A percentile compares a stretch with the other conserved stretches of the same genome.
phyloP scores from a whole-genome alignment of 1,140 invertebrate genomes.

The Drosophila mauritiana region DNA sequence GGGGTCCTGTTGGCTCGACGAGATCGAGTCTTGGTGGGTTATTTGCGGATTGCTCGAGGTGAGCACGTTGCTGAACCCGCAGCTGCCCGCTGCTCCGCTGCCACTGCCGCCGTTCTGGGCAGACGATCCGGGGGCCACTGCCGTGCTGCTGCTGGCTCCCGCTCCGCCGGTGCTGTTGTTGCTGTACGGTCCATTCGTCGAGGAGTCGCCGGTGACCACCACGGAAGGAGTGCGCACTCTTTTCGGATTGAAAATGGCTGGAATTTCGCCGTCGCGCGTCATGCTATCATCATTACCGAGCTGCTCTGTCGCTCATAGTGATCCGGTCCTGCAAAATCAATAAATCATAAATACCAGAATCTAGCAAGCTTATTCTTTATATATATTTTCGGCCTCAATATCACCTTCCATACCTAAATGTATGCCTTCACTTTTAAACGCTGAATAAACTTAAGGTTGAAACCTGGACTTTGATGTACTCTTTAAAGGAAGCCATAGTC shows the following conservation, averaged over 20 bases:
- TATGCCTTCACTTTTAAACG: too few relatives aligned
- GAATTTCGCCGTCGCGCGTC: constrained; percentile 88
- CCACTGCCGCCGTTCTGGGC: constrained; percentile 26
- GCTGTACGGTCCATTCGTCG: constrained; percentile 85
- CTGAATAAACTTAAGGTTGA: too few relatives aligned
- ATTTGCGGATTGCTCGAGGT: constrained; percentile 84
- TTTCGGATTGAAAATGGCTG: constrained; percentile 91
- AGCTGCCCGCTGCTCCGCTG: constrained; percentile 37
- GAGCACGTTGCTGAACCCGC: constrained; percentile 82
- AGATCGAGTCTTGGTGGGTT: constrained; percentile 86
- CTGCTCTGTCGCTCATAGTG: constrained; percentile 61
- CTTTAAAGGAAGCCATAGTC: constrained; percentile 1
- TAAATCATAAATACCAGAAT: neutral
- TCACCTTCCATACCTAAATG: neutral
- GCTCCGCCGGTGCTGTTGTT: constrained; percentile 39
- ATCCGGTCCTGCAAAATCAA: constrained; percentile 10
- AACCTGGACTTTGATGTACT: too few relatives aligned
- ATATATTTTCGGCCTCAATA: neutral
- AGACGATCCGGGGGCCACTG: constrained; percentile 7
- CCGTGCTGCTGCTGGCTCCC: constrained; percentile 45
- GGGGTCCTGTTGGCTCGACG: constrained; percentile 86
- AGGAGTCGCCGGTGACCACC: constrained; percentile 88
- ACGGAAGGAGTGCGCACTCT: constrained; percentile 89
- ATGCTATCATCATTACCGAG: constrained; percentile 63
- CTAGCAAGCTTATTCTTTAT: neutral